phyloP scores from a whole-genome alignment of 2,113 vertebrate species.

The Cavia porcellus region DNA sequence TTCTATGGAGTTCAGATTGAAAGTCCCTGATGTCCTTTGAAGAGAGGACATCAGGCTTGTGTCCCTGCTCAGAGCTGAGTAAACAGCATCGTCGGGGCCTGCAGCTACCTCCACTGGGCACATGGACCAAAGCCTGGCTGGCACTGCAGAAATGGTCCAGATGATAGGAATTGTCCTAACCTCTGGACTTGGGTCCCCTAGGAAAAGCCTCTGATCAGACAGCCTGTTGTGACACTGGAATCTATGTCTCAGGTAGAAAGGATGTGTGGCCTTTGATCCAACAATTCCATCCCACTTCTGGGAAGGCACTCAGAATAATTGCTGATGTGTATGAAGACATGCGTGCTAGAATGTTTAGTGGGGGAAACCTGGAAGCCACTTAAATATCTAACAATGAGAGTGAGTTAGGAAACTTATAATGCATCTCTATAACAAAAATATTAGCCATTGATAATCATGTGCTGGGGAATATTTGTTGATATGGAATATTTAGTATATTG shows the following conservation, averaged over 20 bases:
- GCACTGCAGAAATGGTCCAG: not conserved
- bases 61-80: conserved; percentile 44
- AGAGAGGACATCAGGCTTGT: conserved; percentile 44
- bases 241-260: conserved; percentile 50
- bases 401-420: not conserved
- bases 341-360: not conserved
- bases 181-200: conserved; percentile 66
- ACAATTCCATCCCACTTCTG: not conserved
- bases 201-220: conserved; percentile 51
- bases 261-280: conserved; percentile 20
- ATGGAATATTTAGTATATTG: not conserved
- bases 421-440: not conserved
- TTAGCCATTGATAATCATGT: not conserved
- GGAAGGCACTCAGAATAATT: not conserved
- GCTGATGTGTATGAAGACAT: not conserved
- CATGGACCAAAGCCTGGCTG: not conserved
- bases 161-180: not conserved
- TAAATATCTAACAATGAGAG: not conserved
- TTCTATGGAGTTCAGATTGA: conserved; percentile 66
- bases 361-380: not conserved
- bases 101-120: not conserved
- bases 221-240: conserved; percentile 37
- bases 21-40: conserved; percentile 12
- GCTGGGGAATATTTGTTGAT: not conserved
- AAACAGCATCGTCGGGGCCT: conserved; percentile 51